Conservation (phyloP, 2,888 invertebrate genomes). For the Drosophila differens region DNA sequence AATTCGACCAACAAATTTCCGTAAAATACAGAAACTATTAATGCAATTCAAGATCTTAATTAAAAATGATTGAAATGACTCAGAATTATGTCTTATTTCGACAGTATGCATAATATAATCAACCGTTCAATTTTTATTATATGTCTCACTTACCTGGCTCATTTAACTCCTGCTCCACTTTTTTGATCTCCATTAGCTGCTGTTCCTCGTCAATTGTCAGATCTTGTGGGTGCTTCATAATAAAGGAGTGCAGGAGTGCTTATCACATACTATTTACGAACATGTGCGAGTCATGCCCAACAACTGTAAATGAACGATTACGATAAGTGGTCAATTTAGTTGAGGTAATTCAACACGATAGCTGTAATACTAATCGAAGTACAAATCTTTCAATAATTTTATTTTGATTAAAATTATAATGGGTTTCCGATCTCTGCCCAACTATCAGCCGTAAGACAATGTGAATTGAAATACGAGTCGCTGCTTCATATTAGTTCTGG, state of each 20-base stretch:
- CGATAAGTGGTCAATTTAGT: slow-evolving; percentile 44
- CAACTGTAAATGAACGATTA: slow-evolving; percentile 59
- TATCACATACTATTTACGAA: slow-evolving; percentile 43
- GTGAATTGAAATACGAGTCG: slow-evolving; percentile 18
- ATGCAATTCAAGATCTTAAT: not conserved
- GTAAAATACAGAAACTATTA: not conserved
- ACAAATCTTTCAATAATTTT: slow-evolving; percentile 6
- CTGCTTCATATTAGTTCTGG: slow-evolving; percentile 1
- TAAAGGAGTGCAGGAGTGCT: slow-evolving; percentile 30
- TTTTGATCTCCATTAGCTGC: slow-evolving; percentile 66
- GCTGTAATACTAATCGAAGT: slow-evolving; percentile 31
- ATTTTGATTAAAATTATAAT: slow-evolving; percentile 48
- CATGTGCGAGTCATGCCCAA: slow-evolving; percentile 38
- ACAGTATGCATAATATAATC: not conserved
- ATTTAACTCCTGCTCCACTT: slow-evolving; percentile 67
- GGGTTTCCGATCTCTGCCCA: slow-evolving; percentile 23
- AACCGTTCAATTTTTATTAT: not conserved
- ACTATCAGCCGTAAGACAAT: slow-evolving; percentile 34
- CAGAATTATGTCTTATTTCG: fast-evolving
- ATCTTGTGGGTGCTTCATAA: slow-evolving; percentile 81
- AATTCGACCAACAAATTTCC: too few relatives aligned
- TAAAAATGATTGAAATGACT: not conserved
- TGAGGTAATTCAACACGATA: slow-evolving; percentile 27
- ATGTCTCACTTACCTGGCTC: slow-evolving; percentile 68
- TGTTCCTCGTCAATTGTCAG: slow-evolving; percentile 57